Evolutionary conservation across 1,140 invertebrate species (phyloP).

Genomic region (Pogonomyrmex californicus): DNA sequence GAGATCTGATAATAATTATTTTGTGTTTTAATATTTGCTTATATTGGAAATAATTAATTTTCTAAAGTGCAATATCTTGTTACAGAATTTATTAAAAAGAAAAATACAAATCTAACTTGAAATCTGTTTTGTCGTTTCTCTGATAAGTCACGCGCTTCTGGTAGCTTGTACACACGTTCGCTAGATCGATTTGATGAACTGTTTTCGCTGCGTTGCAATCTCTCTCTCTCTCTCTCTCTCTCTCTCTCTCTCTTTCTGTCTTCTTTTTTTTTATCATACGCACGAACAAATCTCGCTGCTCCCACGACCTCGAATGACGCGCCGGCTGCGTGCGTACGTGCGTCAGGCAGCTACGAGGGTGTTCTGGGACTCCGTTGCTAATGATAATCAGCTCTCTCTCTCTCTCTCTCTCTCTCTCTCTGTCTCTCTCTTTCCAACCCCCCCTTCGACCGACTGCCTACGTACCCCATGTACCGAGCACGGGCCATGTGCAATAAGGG

Average conservation of each 20-base stretch:
- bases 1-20: neutral
- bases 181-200: constrained; percentile 33
- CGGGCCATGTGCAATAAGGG: constrained; percentile 87
- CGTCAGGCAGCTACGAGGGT: constrained; percentile 70
- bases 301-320: constrained; percentile 62
- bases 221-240: constrained; percentile 1
- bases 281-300: constrained; percentile 65
- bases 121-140: constrained; percentile 27
- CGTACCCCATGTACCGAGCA: constrained; percentile 69
- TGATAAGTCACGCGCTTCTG: neutral
- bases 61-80: neutral
- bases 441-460: constrained; percentile 9
- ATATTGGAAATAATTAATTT: neutral
- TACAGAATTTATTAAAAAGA: neutral
- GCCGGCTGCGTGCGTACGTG: constrained; percentile 72
- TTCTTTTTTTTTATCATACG: constrained; percentile 59
- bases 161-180: constrained; percentile 21
- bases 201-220: constrained; percentile 28
- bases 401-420: neutral
- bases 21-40: neutral
- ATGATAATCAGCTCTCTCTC: constrained; percentile 84
- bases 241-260: neutral
- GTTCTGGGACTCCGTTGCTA: constrained; percentile 80
- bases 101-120: constrained; percentile 7
- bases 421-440: constrained; percentile 56